Percentiles rank a stretch among this genome's conserved stretches.
Evolutionary conservation across 2,113 vertebrate genomes (phyloP).

Genomic region (Gallinago undulata): DNA sequence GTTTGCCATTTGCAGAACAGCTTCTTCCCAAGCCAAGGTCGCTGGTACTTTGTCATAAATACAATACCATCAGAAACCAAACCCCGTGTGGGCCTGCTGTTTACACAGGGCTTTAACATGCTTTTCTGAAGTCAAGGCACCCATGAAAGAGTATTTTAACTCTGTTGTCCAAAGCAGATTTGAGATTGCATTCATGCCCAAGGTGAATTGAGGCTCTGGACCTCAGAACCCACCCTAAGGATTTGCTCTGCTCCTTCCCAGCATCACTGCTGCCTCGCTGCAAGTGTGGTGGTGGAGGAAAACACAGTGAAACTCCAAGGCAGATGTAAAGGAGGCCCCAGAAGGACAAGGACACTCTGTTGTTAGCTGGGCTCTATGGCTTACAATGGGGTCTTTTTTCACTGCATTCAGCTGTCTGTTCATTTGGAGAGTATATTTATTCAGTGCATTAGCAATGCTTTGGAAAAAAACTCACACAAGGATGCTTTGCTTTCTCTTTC

Average conservation of each 20-base stretch:
- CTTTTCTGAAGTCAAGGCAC: background rate
- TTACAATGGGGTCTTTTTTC: background rate
- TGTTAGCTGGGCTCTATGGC: background rate
- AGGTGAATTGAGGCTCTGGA: background rate
- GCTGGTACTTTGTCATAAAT: background rate
- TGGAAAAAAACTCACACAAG: background rate
- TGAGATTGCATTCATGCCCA: accelerated
- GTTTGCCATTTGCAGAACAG: background rate
- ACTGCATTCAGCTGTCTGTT: background rate
- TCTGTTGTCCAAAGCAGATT: background rate
- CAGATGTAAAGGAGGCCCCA: background rate
- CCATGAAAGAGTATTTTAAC: background rate
- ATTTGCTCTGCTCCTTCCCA: background rate
- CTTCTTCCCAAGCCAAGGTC: background rate
- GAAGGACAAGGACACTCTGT: background rate
- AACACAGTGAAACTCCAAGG: background rate
- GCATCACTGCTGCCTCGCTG: background rate
- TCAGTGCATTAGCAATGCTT: background rate
- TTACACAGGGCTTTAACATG: background rate
- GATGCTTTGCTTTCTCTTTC: background rate
- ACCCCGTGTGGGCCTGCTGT: background rate
- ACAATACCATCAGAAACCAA: background rate
- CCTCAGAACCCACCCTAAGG: background rate
- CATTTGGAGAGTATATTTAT: background rate
- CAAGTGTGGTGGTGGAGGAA: background rate